Conservation (phyloP, 53 echinoderm and acorn worm species). For the Apostichopus leukothele region DNA sequence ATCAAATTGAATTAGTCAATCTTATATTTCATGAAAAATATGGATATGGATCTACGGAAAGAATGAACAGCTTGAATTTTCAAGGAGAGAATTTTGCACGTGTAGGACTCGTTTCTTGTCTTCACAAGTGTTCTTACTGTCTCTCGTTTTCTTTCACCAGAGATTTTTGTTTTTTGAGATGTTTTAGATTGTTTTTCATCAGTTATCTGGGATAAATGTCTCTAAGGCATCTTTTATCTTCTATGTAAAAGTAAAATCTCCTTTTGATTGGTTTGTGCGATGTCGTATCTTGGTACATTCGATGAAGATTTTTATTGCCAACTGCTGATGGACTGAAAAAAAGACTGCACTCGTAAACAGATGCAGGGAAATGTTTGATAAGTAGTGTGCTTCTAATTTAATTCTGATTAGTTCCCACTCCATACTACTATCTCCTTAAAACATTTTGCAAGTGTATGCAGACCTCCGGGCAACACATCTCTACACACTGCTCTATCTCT, state of each 20-base stretch:
- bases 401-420: constrained; percentile 18
- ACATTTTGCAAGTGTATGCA: constrained; percentile 8
- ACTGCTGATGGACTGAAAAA: too few species aligned
- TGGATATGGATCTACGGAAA: background rate
- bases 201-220: constrained; percentile 14
- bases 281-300: background rate
- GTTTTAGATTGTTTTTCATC: background rate
- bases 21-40: background rate
- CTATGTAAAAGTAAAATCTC: too few species aligned
- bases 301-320: background rate
- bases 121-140: background rate
- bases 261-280: too few species aligned
- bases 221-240: background rate
- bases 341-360: too few species aligned
- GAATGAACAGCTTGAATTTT: background rate
- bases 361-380: too few species aligned
- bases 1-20: constrained; percentile 18
- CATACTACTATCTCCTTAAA: background rate
- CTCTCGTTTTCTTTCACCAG: background rate
- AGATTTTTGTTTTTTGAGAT: background rate
- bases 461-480: constrained; percentile 19
- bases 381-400: constrained; percentile 12
- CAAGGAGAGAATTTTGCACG: background rate
- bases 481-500: background rate
- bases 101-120: background rate